Evolutionary conservation across 2,888 invertebrate genomes (phyloP).

Genomic region (Epinotia bilunana): DNA sequence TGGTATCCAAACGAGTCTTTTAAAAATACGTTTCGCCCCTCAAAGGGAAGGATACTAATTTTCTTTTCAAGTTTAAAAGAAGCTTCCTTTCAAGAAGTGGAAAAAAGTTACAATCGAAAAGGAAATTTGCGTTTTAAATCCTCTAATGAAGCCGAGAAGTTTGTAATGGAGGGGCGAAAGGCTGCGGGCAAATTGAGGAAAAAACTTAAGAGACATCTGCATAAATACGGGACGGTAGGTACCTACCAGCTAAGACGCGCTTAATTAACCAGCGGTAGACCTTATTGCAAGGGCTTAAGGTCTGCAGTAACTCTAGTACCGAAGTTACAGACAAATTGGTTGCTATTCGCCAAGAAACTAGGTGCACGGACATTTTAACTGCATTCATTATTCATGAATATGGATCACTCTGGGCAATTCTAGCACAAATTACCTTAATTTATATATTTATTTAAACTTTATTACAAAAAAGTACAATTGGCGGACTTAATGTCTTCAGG

Average conservation of each 20-base stretch:
- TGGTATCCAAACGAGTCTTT: conserved; percentile 74
- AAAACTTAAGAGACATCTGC: conserved; percentile 61
- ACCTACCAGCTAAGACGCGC: conserved; percentile 36
- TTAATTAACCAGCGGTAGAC: conserved; percentile 13
- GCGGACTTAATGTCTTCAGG: too few species aligned
- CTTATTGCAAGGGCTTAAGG: neutral
- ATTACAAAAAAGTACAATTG: too few species aligned
- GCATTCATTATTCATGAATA: too few species aligned
- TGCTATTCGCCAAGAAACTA: too few species aligned
- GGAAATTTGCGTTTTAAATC: conserved; percentile 85
- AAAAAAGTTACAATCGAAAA: conserved; percentile 85
- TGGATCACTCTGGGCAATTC: too few species aligned
- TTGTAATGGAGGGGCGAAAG: conserved; percentile 83
- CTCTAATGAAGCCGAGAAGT: conserved; percentile 84
- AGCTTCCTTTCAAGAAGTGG: conserved; percentile 82
- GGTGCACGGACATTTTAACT: too few species aligned
- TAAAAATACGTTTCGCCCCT: conserved; percentile 76
- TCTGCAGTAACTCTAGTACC: neutral
- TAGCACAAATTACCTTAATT: too few species aligned
- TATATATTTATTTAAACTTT: too few species aligned
- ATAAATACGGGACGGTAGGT: conserved; percentile 45
- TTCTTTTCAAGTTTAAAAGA: conserved; percentile 81
- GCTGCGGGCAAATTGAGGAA: conserved; percentile 80
- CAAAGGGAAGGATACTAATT: conserved; percentile 83
- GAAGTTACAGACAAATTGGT: too few species aligned